A percentile compares a stretch with the other conserved stretches of the same genome.
These are phyloP conservation scores for Microcebus murinus DNA, from an alignment of 2,113 vertebrate species.

Conservation along the genomic window DNA sequence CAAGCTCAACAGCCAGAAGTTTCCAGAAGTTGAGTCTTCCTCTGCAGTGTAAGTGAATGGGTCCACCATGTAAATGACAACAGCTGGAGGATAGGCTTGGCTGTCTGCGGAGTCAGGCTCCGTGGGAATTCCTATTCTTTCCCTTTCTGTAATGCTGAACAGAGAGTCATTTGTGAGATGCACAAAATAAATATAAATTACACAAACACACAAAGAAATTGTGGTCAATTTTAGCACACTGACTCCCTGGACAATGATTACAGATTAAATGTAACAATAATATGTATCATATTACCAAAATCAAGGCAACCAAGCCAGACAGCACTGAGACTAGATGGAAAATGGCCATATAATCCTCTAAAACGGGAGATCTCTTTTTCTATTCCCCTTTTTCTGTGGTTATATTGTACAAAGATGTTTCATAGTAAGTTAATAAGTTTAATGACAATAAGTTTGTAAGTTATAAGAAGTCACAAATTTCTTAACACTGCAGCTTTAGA, in stretches of 20 bases:
- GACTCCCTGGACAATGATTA: rapidly evolving
- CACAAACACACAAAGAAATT: not conserved
- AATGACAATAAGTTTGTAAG: not conserved
- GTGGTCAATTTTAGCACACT: not conserved
- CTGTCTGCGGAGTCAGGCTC: conserved; percentile 92
- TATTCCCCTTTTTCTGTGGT: not conserved
- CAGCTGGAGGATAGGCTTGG: conserved; percentile 92
- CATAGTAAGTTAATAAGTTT: not conserved
- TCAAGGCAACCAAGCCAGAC: not conserved
- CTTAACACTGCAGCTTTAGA: not conserved
- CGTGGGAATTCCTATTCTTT: conserved; percentile 95
- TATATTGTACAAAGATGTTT: not conserved
- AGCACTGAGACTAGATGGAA: not conserved
- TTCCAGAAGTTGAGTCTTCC: conserved; percentile 91
- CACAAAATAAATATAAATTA: not conserved
- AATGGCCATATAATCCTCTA: not conserved
- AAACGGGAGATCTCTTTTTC: not conserved
- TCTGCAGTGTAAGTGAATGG: conserved; percentile 93
- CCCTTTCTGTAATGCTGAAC: conserved; percentile 90
- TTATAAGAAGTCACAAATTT: not conserved
- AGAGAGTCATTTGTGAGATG: not conserved
- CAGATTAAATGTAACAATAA: not conserved
- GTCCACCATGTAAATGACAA: conserved; percentile 97
- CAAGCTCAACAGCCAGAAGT: conserved; percentile 95
- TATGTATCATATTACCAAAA: not conserved